phyloP scores from a whole-genome alignment of 2,113 vertebrate genomes.

The Nyctereutes procyonoides region DNA sequence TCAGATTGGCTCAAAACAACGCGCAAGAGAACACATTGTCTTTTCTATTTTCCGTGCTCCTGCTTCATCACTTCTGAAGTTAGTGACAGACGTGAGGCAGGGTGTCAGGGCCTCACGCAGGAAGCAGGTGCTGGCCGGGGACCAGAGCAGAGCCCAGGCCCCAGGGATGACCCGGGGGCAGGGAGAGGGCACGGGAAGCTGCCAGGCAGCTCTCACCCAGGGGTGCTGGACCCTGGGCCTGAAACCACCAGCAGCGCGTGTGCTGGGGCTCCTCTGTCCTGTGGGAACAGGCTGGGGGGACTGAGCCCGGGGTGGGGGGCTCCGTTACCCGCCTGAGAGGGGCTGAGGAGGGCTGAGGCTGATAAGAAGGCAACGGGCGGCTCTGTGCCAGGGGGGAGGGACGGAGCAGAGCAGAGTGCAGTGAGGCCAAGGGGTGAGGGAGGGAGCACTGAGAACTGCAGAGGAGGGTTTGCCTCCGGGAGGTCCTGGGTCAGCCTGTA shows the following conservation, averaged over 20 bases:
- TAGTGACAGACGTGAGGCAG: neutral
- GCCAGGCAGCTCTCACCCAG: neutral
- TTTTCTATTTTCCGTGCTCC: neutral
- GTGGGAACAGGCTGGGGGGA: neutral
- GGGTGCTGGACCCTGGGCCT: too few species aligned
- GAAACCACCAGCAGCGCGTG: neutral
- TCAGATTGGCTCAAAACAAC: neutral
- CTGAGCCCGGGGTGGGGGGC: neutral
- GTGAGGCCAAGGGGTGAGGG: neutral
- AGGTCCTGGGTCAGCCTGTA: neutral
- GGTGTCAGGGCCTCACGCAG: neutral
- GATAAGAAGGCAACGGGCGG: too few species aligned
- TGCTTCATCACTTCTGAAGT: neutral
- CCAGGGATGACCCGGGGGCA: rapidly evolving
- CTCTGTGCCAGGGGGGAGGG: neutral
- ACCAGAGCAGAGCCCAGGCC: neutral
- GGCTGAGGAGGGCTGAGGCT: neutral
- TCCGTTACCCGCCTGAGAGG: neutral
- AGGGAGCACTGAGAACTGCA: neutral
- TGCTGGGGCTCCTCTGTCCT: rapidly evolving
- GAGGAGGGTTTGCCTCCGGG: neutral
- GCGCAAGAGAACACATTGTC: neutral
- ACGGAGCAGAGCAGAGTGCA: neutral
- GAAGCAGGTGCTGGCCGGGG: neutral
- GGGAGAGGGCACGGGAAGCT: neutral